A percentile compares a stretch with the other conserved stretches of the same genome.
Conservation (phyloP, 2,113 vertebrate genomes). For the Pholis gunnellus region DNA sequence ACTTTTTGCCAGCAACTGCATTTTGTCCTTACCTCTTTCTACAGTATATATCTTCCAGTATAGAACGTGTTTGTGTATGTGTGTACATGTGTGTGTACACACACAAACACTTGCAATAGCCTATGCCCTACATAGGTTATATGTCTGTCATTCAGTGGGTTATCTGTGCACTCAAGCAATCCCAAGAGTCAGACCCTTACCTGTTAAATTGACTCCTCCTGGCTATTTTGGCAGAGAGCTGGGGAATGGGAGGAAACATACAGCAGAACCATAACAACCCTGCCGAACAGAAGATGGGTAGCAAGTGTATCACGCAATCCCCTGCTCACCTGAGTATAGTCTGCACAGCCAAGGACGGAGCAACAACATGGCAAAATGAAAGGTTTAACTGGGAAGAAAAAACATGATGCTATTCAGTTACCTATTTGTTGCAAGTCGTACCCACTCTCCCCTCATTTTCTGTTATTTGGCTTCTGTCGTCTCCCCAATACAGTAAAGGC, state of each 20-base stretch:
- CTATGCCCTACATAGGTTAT: constrained; percentile 32
- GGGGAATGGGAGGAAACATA: constrained; percentile 36
- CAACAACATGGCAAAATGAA: neutral
- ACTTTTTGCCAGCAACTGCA: neutral
- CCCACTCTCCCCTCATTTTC: neutral
- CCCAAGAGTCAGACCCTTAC: constrained; percentile 54
- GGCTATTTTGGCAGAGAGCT: constrained; percentile 37
- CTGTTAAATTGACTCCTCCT: constrained; percentile 62
- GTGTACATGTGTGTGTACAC: constrained; percentile 9
- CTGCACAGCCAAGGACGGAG: neutral
- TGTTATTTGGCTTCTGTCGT: neutral
- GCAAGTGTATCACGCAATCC: neutral
- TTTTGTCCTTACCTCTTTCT: constrained; percentile 3
- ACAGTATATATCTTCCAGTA: neutral
- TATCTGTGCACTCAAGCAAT: constrained; percentile 57
- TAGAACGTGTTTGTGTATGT: neutral
- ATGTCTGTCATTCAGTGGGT: constrained; percentile 61
- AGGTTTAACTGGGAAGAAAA: neutral
- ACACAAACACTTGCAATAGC: constrained; percentile 11
- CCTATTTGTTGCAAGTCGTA: neutral
- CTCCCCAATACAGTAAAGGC: neutral
- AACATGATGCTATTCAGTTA: neutral
- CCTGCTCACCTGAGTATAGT: constrained; percentile 8
- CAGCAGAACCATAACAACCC: constrained; percentile 20
- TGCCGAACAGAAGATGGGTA: neutral